Evolutionary conservation across 2,888 invertebrate genomes (phyloP).

Genomic region (Tinea semifulvella): DNA sequence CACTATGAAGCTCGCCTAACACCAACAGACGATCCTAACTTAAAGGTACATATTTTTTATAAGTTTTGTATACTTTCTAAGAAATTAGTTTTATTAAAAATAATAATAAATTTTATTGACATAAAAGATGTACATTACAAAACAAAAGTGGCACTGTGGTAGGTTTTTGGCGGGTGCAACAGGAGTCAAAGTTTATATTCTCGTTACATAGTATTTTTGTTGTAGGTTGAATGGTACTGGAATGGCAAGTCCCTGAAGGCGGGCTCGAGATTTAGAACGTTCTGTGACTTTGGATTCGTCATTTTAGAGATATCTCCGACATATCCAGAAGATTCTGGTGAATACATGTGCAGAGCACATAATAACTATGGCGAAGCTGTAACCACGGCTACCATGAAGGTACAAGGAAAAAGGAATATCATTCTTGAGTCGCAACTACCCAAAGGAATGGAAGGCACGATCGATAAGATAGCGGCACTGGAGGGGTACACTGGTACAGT

Average conservation of each 20-base stretch:
- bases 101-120: no score
- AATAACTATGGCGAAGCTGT: slow-evolving; percentile 93
- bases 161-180: no score
- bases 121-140: no score
- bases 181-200: no score
- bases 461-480: slow-evolving; percentile 90
- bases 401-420: slow-evolving; percentile 90
- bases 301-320: slow-evolving; percentile 97
- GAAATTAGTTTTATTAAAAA: no score
- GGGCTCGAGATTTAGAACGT: slow-evolving; percentile 93
- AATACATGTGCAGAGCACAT: slow-evolving; percentile 87
- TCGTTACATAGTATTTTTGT: slow-evolving; percentile 17
- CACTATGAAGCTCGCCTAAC: slow-evolving; percentile 91
- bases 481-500: slow-evolving; percentile 83
- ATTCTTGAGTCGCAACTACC: slow-evolving; percentile 92
- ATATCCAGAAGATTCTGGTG: slow-evolving; percentile 95
- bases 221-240: slow-evolving; percentile 92
- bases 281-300: slow-evolving; percentile 98
- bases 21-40: slow-evolving; percentile 89
- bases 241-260: slow-evolving; percentile 89
- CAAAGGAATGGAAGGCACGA: slow-evolving; percentile 92
- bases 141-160: no score
- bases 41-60: slow-evolving; percentile 65
- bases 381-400: slow-evolving; percentile 88
- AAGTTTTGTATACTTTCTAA: no score